Evolutionary conservation across 2,113 vertebrate species (phyloP).

Genomic region (Tachycineta bicolor): DNA sequence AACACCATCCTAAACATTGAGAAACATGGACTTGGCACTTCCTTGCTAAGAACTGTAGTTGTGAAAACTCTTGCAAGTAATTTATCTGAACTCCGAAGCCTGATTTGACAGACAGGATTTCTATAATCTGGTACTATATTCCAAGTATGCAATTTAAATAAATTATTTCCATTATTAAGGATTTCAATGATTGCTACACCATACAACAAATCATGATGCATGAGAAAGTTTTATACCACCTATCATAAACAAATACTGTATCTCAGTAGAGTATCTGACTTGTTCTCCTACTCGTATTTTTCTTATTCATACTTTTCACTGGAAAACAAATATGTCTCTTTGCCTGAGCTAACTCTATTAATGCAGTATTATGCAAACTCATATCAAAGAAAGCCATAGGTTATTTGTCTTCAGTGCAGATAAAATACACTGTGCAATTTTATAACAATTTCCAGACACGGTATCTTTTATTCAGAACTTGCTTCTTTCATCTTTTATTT

Average conservation of each 20-base stretch:
- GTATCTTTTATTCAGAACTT: neutral
- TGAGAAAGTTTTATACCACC: neutral
- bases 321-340: neutral
- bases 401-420: slow-evolving; percentile 15
- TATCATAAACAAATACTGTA: neutral
- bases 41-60: neutral
- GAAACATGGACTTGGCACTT: neutral
- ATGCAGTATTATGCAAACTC: neutral
- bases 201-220: neutral
- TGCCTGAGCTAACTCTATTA: neutral
- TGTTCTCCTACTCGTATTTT: neutral
- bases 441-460: neutral
- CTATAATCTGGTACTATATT: neutral
- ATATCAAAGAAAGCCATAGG: neutral
- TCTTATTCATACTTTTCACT: neutral
- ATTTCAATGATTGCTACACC: neutral
- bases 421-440: slow-evolving; percentile 10
- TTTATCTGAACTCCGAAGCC: neutral
- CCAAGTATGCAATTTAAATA: neutral
- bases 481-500: neutral
- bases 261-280: neutral
- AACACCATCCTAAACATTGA: neutral
- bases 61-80: neutral
- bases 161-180: slow-evolving; percentile 3
- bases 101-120: neutral